Base-by-base conservation (phyloP, 2,113 vertebrate genomes). In the Platichthys flesus region DNA sequence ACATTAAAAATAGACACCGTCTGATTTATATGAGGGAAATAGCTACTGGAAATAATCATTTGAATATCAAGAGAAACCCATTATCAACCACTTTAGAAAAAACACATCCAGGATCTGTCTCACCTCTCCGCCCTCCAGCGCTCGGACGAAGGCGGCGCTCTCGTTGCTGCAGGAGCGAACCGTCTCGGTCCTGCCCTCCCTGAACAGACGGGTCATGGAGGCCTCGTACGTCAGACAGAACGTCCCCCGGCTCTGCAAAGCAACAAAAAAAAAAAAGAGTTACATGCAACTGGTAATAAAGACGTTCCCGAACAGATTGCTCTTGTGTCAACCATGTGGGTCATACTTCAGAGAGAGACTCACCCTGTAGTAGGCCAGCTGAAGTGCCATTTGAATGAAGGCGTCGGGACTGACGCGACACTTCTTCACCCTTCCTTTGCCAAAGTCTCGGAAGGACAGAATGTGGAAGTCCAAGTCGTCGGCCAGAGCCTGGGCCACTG, bases 291-390 rank as follows among this genome's bases (percentile, higher is more conserved):
- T 56, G 35, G 58, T 40, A n/a, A 51, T 51, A 20, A 2, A 51
- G 47, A 51, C 47, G 2, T 59, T 2, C 20, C 5, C 18, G 9
- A 54, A n/a, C 45, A 42, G 47, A 62, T 14, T 2, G 23, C 8
- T 2, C 20, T 9, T 0, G 0, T n/a, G 7, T 55, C 40, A 15
- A n/a, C 31, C 7, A 8, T 35, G 23, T 8, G 18, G n/a, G 24
- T 40, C 31, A 3, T 13, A n/a, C 63, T 16, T 69, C 24, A 52
- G 47, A 12, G n/a, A 18, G 59, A 31, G 35, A 13, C 85, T 93
- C 83, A 99, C 98, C 95, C 96, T 95, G 72, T 95, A 98, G 79
- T 98, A 96, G 14, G 98, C 97, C 70, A 99, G 92, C 93, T 99
- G 98, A 68, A 99, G 94, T 3, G 96, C 94, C 15, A 98, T 92